Conservation (phyloP, 2,797 vertebrate genomes). For the Ceryle rudis region DNA sequence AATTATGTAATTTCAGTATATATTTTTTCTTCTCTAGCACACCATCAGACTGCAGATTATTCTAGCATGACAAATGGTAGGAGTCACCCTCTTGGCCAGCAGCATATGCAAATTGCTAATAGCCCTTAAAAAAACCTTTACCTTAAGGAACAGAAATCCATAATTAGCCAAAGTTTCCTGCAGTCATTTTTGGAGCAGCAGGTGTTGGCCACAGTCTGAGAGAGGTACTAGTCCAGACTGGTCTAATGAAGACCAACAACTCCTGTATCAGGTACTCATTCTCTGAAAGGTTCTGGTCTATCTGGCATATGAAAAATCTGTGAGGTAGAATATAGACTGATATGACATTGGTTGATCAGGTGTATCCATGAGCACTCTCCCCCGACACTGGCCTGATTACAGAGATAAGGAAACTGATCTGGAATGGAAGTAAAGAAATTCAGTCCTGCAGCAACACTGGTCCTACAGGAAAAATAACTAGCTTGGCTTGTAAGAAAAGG, state of each 20-base stretch:
- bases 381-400: background rate
- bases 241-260: background rate
- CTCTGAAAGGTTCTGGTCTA: background rate
- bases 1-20: background rate
- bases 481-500: background rate
- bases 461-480: background rate
- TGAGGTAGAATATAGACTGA: too few species aligned
- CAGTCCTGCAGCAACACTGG: background rate
- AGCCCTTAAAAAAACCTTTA: background rate
- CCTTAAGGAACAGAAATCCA: background rate
- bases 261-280: background rate
- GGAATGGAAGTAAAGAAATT: background rate
- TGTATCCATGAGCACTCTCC: too few species aligned
- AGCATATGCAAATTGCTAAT: background rate
- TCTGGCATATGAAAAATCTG: accelerated
- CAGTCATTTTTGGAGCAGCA: background rate
- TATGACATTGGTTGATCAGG: too few species aligned
- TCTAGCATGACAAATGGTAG: background rate
- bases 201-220: background rate
- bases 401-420: background rate
- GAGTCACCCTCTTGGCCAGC: background rate
- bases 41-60: background rate
- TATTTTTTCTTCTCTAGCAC: conserved; percentile 2
- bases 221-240: background rate
- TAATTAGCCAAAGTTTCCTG: background rate